phyloP scores from a whole-genome alignment of 92 coral and sea anemone genomes.

The Umimayanthus kanabou region DNA sequence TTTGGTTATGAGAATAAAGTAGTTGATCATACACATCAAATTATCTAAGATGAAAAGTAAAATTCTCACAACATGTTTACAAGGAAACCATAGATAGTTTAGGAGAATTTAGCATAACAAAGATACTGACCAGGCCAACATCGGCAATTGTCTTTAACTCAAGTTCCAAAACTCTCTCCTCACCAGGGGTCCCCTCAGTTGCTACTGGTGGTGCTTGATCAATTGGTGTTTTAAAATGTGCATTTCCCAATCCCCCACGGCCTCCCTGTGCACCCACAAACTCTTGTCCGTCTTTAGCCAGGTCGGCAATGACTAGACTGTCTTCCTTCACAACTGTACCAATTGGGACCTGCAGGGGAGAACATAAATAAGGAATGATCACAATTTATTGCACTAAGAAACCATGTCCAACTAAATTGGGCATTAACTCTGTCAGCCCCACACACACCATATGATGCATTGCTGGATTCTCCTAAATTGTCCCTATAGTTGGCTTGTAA shows the following conservation, averaged over 20 bases:
- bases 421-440: no score
- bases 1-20: no score
- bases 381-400: neutral
- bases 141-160: conserved; percentile 99
- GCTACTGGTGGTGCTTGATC: conserved; percentile 75
- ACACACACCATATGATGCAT: no score
- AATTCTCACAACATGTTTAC: no score
- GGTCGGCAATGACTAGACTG: conserved; percentile 72
- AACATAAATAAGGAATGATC: neutral
- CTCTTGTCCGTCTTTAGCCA: conserved; percentile 70
- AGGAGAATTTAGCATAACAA: no score
- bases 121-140: conserved; percentile 85
- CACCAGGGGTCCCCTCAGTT: conserved; percentile 89
- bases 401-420: no score
- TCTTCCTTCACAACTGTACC: conserved; percentile 82
- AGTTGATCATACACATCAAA: no score
- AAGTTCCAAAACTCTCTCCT: conserved; percentile 83
- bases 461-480: no score
- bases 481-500: no score
- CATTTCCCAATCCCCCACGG: conserved; percentile 92
- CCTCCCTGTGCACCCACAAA: conserved; percentile 85
- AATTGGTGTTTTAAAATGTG: conserved; percentile 79
- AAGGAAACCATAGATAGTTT: no score
- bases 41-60: no score
- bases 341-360: conserved; percentile 76